Evolutionary conservation across 2,797 vertebrate species (phyloP).

Genomic region (Amblyopsis hoosieri): DNA sequence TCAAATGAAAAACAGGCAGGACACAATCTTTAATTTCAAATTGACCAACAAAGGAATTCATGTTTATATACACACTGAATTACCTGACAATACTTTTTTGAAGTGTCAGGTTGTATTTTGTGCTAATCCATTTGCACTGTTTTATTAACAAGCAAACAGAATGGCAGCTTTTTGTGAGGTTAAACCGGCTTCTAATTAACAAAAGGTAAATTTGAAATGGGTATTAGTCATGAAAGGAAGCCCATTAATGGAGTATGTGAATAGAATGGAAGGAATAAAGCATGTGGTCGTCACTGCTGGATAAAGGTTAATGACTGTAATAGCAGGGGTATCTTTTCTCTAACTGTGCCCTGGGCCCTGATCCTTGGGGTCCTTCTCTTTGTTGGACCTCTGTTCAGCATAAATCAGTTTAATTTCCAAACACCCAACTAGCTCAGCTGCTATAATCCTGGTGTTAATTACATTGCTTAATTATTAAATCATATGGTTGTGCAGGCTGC

Average conservation of each 20-base stretch:
- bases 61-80: slow-evolving; percentile 48
- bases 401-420: slow-evolving; percentile 19
- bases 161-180: slow-evolving; percentile 61
- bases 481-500: neutral
- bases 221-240: slow-evolving; percentile 69
- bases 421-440: slow-evolving; percentile 5
- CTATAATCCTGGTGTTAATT: slow-evolving; percentile 11
- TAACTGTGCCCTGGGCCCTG: slow-evolving; percentile 36
- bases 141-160: slow-evolving; percentile 70
- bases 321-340: slow-evolving; percentile 54
- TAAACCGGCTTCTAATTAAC: slow-evolving; percentile 68
- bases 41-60: slow-evolving; percentile 30
- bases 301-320: slow-evolving; percentile 78
- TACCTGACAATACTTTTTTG: slow-evolving; percentile 46
- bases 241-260: slow-evolving; percentile 67
- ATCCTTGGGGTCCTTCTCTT: slow-evolving; percentile 40
- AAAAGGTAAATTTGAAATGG: slow-evolving; percentile 66
- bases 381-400: slow-evolving; percentile 35
- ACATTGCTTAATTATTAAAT: slow-evolving; percentile 25
- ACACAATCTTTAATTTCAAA: slow-evolving; percentile 50
- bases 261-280: slow-evolving; percentile 61
- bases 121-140: slow-evolving; percentile 46
- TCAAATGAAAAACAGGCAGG: slow-evolving; percentile 49
- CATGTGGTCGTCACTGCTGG: slow-evolving; percentile 47
- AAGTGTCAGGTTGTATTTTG: slow-evolving; percentile 38